These are phyloP conservation scores for Chunga burmeisteri DNA, from an alignment of 2,113 vertebrate species.

Conservation along the genomic window DNA sequence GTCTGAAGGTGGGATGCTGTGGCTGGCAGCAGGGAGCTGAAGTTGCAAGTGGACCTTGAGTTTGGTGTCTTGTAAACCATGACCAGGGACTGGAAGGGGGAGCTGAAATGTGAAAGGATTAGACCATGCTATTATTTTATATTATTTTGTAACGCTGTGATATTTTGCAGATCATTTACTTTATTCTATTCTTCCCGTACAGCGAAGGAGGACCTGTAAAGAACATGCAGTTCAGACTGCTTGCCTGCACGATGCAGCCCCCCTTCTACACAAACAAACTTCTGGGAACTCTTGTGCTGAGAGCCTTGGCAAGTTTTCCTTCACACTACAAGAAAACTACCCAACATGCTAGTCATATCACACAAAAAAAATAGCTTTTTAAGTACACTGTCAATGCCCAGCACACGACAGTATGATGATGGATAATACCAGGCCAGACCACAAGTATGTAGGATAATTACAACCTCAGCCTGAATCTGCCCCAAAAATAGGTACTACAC, in stretches of 20 bases:
- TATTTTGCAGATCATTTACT: neutral
- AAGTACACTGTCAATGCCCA: neutral
- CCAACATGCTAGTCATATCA: neutral
- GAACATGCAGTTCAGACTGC: neutral
- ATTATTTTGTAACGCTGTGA: neutral
- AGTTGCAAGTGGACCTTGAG: neutral
- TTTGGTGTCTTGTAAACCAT: neutral
- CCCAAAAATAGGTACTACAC: constrained; percentile 8
- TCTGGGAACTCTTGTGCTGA: neutral
- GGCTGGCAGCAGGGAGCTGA: neutral
- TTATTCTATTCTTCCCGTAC: neutral
- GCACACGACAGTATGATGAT: constrained; percentile 21
- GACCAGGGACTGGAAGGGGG: neutral
- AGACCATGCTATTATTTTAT: neutral
- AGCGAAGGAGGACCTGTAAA: neutral
- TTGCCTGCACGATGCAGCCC: neutral
- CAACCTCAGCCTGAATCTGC: neutral
- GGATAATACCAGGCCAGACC: constrained; percentile 33
- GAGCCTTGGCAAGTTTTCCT: neutral
- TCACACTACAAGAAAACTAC: neutral
- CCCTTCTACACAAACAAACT: neutral
- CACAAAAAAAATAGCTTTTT: constrained; percentile 22
- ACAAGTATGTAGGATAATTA: constrained; percentile 38
- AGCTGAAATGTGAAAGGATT: neutral
- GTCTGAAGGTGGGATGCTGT: neutral